phyloP scores from a whole-genome alignment of 2,888 invertebrate species.

The Coenonympha arcania region DNA sequence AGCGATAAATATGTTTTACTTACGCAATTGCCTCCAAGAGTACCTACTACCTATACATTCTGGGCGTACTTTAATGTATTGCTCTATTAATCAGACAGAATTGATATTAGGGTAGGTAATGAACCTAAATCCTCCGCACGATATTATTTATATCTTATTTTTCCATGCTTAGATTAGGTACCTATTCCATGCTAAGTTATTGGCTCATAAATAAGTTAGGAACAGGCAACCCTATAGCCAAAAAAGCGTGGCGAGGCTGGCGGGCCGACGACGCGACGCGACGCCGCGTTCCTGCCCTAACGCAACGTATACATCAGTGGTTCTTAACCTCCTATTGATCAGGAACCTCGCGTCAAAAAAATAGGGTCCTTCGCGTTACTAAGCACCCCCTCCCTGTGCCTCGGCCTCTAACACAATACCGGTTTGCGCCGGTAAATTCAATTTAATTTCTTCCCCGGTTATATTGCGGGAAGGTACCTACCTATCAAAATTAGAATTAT shows the following conservation, averaged over 20 bases:
- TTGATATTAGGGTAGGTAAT: no score
- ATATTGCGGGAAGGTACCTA: not conserved
- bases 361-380: slow-evolving; percentile 24
- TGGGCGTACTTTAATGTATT: no score
- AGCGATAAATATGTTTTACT: no score
- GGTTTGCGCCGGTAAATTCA: slow-evolving; percentile 2
- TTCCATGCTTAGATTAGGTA: no score
- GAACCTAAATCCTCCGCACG: not conserved
- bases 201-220: slow-evolving; percentile 12
- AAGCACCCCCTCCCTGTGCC: slow-evolving; percentile 18
- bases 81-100: no score
- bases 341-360: slow-evolving; percentile 19
- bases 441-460: slow-evolving; percentile 1
- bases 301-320: slow-evolving; percentile 45
- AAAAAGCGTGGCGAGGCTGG: slow-evolving; percentile 50
- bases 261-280: slow-evolving; percentile 43
- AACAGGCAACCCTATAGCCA: slow-evolving; percentile 50
- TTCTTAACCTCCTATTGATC: slow-evolving; percentile 26
- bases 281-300: slow-evolving; percentile 67
- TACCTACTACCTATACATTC: no score
- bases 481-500: no score
- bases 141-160: no score
- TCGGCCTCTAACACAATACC: slow-evolving; percentile 12
- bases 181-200: not conserved
- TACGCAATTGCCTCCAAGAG: no score